Conservation (phyloP, 2,888 invertebrate genomes). For the Acleris sparsana region DNA sequence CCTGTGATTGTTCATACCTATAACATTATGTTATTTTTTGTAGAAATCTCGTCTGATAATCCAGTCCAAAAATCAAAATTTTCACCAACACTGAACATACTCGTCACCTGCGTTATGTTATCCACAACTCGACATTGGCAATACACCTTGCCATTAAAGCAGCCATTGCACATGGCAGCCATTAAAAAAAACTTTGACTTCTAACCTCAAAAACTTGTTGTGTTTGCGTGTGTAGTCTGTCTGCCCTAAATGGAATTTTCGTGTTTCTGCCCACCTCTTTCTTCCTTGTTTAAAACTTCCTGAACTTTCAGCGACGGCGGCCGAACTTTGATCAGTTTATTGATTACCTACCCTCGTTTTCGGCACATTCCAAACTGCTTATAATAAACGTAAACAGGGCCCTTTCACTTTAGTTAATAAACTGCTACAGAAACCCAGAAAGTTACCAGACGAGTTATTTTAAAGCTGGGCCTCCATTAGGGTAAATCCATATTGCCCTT, state of each 20-base stretch:
- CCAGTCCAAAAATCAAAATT: no score
- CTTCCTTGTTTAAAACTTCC: conserved; percentile 14
- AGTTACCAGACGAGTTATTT: not conserved
- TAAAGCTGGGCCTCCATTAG: not conserved
- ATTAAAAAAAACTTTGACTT: not conserved
- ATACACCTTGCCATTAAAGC: no score
- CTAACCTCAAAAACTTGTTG: conserved; percentile 7
- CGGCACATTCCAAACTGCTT: not conserved
- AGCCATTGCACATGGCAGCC: no score
- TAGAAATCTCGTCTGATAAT: no score
- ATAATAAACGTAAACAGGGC: conserved; percentile 11
- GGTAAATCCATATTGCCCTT: no score
- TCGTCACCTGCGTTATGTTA: no score
- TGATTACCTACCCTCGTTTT: conserved; percentile 11
- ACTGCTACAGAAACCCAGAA: not conserved
- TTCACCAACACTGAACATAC: no score
- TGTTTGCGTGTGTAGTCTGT: conserved; percentile 9
- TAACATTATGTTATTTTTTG: no score
- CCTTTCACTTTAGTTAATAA: not conserved
- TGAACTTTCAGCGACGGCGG: conserved; percentile 12
- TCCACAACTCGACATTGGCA: no score
- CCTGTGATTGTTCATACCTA: no score
- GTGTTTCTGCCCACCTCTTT: conserved; percentile 21
- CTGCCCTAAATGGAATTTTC: conserved; percentile 23
- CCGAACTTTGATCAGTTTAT: conserved; percentile 26